phyloP scores from a whole-genome alignment of 2,888 invertebrate species.

The Hipparchia sbordonii region DNA sequence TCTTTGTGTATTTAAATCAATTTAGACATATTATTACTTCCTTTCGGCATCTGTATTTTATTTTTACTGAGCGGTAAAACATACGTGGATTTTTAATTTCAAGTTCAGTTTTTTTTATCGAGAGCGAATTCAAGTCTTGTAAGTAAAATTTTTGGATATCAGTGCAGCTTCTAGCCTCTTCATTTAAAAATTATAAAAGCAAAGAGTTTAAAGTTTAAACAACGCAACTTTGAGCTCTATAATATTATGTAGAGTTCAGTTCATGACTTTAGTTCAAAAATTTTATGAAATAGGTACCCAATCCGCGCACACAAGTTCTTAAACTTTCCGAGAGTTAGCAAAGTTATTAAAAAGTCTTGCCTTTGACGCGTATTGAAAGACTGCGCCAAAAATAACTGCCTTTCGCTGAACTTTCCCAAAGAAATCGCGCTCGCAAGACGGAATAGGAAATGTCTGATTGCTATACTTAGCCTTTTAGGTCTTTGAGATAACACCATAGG shows the following conservation, averaged over 20 bases:
- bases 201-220: constrained; percentile 14
- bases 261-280: constrained; percentile 15
- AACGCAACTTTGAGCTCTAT: constrained; percentile 5
- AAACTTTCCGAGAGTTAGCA: constrained; percentile 26
- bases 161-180: neutral
- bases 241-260: constrained; percentile 16
- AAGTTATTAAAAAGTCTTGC: constrained; percentile 37
- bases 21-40: no score
- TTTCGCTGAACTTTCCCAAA: constrained; percentile 39
- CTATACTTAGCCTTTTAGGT: neutral
- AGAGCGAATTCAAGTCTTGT: no score
- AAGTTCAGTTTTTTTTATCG: no score
- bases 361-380: constrained; percentile 43
- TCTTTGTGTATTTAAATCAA: no score
- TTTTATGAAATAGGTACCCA: constrained; percentile 22
- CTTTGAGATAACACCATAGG: constrained; percentile 8
- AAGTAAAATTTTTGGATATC: neutral
- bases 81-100: no score
- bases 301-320: constrained; percentile 16
- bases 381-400: constrained; percentile 43
- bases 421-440: constrained; percentile 31
- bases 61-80: no score
- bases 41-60: no score
- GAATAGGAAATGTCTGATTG: constrained; percentile 17
- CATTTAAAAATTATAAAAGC: neutral